phyloP scores from a whole-genome alignment of 23 tunicate species.

The Phallusia fumigata region DNA sequence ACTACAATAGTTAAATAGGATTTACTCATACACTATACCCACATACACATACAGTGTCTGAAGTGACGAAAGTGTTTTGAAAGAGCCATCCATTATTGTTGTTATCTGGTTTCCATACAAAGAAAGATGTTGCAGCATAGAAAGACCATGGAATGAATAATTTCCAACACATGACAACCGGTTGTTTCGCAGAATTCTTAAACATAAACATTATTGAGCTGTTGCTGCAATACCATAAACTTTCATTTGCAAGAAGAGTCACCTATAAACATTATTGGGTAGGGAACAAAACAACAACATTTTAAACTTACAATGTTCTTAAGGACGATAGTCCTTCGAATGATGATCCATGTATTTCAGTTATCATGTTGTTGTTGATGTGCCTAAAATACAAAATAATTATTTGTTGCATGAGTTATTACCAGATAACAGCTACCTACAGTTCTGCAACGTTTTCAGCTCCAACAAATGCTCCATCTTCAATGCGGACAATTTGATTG shows the following conservation, averaged over 20 bases:
- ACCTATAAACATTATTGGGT: no score
- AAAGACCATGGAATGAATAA: conserved; percentile 74
- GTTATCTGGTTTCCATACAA: conserved; percentile 68
- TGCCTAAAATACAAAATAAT: conserved; percentile 39
- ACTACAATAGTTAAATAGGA: no score
- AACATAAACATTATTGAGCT: background rate
- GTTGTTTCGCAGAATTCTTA: conserved; percentile 76
- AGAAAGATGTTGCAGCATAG: conserved; percentile 54
- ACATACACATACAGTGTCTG: conserved; percentile 60
- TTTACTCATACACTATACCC: no score
- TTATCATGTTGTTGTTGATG: conserved; percentile 65
- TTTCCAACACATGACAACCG: conserved; percentile 68
- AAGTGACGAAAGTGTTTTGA: conserved; percentile 43
- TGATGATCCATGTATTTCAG: conserved; percentile 60
- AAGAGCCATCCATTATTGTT: conserved; percentile 67
- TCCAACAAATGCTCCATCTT: conserved; percentile 84
- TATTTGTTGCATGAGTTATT: background rate
- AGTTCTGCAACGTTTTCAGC: conserved; percentile 66
- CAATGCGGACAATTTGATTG: conserved; percentile 61
- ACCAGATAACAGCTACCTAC: conserved; percentile 36
- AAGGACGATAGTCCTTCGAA: conserved; percentile 56
- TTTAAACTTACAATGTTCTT: conserved; percentile 49
- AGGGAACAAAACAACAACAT: no score
- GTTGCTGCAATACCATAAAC: no score
- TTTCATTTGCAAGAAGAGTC: no score